These are phyloP conservation scores for Saturnia japonica DNA, from an alignment of 2,888 invertebrate species.

Conservation along the genomic window DNA sequence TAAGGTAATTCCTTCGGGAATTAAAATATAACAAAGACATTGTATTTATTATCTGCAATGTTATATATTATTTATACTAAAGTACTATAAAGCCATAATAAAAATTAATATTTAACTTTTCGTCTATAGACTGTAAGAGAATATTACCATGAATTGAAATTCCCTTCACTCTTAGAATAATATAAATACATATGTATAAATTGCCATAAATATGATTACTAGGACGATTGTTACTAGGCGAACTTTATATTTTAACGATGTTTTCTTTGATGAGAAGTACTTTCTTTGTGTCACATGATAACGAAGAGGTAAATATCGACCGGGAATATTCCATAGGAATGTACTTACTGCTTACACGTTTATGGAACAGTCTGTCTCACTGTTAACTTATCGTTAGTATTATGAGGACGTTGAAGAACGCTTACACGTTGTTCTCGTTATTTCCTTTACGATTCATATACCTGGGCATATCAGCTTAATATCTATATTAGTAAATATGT, in stretches of 20 bases:
- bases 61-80: neutral
- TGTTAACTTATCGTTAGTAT: constrained; percentile 49
- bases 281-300: constrained; percentile 14
- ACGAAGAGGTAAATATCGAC: constrained; percentile 18
- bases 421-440: constrained; percentile 22
- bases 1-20: neutral
- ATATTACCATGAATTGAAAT: constrained; percentile 13
- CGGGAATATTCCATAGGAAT: constrained; percentile 38
- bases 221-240: neutral
- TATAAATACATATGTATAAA: constrained; percentile 6
- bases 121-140: neutral
- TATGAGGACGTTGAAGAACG: constrained; percentile 19
- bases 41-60: neutral
- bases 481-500: neutral
- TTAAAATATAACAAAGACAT: neutral
- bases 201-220: constrained; percentile 7
- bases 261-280: constrained; percentile 11
- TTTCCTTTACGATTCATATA: constrained; percentile 10
- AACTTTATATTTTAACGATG: constrained; percentile 17
- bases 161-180: constrained; percentile 8
- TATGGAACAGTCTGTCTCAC: constrained; percentile 26
- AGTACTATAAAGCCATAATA: neutral
- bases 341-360: constrained; percentile 29
- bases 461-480: neutral
- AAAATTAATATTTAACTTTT: constrained; percentile 2